These are phyloP conservation scores for Macquaria ambigua DNA, from an alignment of 2,113 vertebrate species.

Conservation along the genomic window DNA sequence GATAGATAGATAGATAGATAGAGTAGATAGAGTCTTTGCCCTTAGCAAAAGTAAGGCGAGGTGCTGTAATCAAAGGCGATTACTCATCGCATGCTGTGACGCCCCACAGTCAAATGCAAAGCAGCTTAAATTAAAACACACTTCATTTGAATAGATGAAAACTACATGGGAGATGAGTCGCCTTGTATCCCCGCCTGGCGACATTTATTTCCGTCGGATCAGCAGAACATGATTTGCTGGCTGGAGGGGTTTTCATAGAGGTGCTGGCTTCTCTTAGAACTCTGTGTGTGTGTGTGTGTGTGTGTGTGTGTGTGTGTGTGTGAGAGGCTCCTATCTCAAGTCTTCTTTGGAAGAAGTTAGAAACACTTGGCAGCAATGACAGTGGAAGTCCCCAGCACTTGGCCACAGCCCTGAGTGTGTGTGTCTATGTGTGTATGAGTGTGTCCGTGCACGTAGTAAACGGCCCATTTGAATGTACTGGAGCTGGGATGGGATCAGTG, in stretches of 20 bases:
- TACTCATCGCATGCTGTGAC: slow-evolving; percentile 74
- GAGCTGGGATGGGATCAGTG: slow-evolving; percentile 70
- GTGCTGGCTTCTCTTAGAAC: slow-evolving; percentile 47
- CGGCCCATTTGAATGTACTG: slow-evolving; percentile 73
- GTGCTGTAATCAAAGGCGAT: slow-evolving; percentile 77
- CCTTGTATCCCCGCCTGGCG: slow-evolving; percentile 61
- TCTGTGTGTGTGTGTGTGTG: slow-evolving; percentile 7
- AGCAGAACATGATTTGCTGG: slow-evolving; percentile 67
- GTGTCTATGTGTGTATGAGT: slow-evolving; percentile 34
- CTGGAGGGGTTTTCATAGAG: slow-evolving; percentile 63
- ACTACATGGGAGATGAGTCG: slow-evolving; percentile 68
- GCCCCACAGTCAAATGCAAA: slow-evolving; percentile 83
- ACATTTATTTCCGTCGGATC: slow-evolving; percentile 72
- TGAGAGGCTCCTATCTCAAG: slow-evolving; percentile 56
- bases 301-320: slow-evolving; percentile 28
- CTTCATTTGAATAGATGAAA: slow-evolving; percentile 76
- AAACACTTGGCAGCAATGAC: slow-evolving; percentile 81
- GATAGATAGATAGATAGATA: slow-evolving; percentile 53
- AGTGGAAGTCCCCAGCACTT: slow-evolving; percentile 85
- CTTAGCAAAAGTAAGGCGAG: slow-evolving; percentile 52
- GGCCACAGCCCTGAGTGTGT: slow-evolving; percentile 64
- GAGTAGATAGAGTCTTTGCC: slow-evolving; percentile 32
- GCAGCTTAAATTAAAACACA: slow-evolving; percentile 81
- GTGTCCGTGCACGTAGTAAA: slow-evolving; percentile 69
- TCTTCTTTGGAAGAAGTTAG: slow-evolving; percentile 74